Base-by-base conservation (phyloP, 2,113 vertebrate species). In the Elgaria multicarinata region DNA sequence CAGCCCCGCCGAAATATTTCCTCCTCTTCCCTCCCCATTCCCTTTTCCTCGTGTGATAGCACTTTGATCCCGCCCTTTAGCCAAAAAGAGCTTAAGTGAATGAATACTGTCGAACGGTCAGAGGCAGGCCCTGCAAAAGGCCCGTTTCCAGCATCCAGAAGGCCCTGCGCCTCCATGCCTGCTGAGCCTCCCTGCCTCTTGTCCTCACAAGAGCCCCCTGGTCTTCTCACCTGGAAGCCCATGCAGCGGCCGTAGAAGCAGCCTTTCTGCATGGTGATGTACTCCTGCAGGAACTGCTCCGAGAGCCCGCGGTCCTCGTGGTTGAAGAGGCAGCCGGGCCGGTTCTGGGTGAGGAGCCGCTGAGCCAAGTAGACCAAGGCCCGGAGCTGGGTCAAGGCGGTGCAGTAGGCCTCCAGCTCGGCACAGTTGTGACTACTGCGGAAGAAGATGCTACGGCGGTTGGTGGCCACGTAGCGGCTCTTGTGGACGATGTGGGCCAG, bases 211-310 rank as follows among this genome's bases (percentile, higher is more conserved):
- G 1, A 1, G 28, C 28, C 4, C 53, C 88, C 13, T 4, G 36
- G 16, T 28, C 28, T 1, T 7, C 78, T 81, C 92, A 99, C 98
- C 98, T 99, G 98, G 95, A 99, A 99, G 90, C 98, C 98, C 50
- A 99, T 96, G 91, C 98, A 99, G 46, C 98, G 98, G 22, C 98
- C 98, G 1, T 98, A 99, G 96, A 99, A 99, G 95, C 98, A 99
- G 55, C 98, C 98, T 93, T 98, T 98, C 94, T 98, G 98, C 97
- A 99, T 98, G 0, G 98, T 98, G 86, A 97, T 87, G 66, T 98
- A 99, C 94, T 99, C 98, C 0, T 90, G 95, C 55, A 99, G 94
- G 83, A 99, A 98, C 91, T 97, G 98, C 53, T 98, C 96, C 0
- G 96, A 98, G 62, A 98, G 95, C n/a, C 97, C 97, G 0, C 93